Percentiles rank a stretch among this genome's conserved stretches.
Evolutionary conservation across 2,113 vertebrate species (phyloP).

Genomic region (Amazona vittata): DNA sequence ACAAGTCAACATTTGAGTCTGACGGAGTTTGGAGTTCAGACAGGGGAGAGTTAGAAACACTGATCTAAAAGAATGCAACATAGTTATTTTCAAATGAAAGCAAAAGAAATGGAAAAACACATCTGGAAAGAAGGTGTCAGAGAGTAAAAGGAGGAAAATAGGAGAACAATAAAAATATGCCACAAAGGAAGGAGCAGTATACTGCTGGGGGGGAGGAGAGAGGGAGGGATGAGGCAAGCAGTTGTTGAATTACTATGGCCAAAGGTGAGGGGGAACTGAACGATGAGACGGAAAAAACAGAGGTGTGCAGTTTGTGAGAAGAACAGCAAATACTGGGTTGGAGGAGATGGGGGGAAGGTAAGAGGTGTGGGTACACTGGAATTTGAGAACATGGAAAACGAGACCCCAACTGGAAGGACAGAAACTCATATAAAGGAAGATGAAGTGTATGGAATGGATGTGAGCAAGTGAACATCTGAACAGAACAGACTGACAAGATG

Average conservation of each 20-base stretch:
- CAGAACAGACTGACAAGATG: background rate
- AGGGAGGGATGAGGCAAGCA: background rate
- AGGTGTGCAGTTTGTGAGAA: background rate
- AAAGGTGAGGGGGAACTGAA: background rate
- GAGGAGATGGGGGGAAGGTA: fast-evolving
- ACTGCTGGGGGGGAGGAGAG: background rate
- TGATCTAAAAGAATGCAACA: background rate
- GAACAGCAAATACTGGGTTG: background rate
- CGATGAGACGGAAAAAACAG: background rate
- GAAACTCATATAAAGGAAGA: background rate
- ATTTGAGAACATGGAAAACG: background rate
- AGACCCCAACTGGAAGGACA: background rate
- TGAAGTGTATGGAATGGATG: background rate
- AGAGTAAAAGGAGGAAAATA: background rate
- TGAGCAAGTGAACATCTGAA: background rate
- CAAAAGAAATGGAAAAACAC: background rate
- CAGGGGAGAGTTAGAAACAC: background rate
- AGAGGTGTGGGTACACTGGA: background rate
- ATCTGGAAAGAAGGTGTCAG: background rate
- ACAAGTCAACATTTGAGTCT: background rate
- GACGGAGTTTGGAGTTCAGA: fast-evolving
- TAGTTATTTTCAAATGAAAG: background rate
- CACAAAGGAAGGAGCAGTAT: background rate
- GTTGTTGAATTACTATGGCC: background rate
- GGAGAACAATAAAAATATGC: background rate